A percentile compares a stretch with the other conserved stretches of the same genome.
These are phyloP conservation scores for Heterodera schachtii DNA, from an alignment of 1,140 invertebrate species.

Conservation along the genomic window DNA sequence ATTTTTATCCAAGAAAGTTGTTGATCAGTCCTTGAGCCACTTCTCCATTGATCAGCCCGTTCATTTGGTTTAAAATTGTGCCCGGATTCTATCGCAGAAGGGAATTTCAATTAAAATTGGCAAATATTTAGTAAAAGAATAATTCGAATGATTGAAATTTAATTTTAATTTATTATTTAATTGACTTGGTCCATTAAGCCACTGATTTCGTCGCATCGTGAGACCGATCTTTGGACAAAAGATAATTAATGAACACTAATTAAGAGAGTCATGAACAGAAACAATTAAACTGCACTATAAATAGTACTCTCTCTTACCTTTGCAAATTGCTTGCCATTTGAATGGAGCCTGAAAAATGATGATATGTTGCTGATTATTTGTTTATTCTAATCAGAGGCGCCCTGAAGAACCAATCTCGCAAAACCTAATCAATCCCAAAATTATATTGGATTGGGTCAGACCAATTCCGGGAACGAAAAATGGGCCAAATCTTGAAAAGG, in stretches of 20 bases:
- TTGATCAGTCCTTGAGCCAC: slow-evolving; percentile 63
- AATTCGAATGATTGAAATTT: background rate
- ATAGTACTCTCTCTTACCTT: slow-evolving; percentile 18
- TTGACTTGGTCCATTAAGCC: slow-evolving; percentile 63
- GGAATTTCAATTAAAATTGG: too few species aligned
- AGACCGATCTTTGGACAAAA: slow-evolving; percentile 40
- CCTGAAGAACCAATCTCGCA: too few species aligned
- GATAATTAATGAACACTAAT: too few species aligned
- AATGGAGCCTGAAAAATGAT: slow-evolving; percentile 40
- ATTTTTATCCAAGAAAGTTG: slow-evolving; percentile 54
- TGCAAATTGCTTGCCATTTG: slow-evolving; percentile 59
- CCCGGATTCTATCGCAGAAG: slow-evolving; percentile 51
- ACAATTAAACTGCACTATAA: background rate
- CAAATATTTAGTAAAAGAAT: too few species aligned
- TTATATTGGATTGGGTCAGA: too few species aligned
- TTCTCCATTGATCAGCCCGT: slow-evolving; percentile 61
- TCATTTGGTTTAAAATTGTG: slow-evolving; percentile 57
- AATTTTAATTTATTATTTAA: slow-evolving; percentile 25
- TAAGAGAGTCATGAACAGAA: slow-evolving; percentile 10
- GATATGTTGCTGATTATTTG: background rate
- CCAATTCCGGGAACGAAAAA: too few species aligned
- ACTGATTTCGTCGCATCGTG: slow-evolving; percentile 59
- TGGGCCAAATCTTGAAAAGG: too few species aligned
- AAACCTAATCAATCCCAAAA: too few species aligned
- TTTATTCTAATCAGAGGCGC: background rate